These are phyloP conservation scores for Macroteleia sp. DNA, from an alignment of 2,888 invertebrate genomes.

Conservation along the genomic window DNA sequence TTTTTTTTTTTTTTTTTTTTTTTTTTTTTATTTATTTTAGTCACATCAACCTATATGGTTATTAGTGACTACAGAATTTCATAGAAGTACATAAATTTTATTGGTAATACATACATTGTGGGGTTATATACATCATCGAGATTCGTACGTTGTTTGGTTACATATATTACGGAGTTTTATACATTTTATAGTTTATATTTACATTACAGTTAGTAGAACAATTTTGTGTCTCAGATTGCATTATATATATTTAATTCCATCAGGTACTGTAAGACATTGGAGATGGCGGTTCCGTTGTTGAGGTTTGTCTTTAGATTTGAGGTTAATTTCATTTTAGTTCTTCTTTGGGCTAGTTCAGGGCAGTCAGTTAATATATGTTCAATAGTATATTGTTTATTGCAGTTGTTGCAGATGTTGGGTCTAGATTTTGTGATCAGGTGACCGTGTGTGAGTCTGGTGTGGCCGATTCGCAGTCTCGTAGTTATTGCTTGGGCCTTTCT, in stretches of 20 bases:
- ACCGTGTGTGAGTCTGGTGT: conserved; percentile 1
- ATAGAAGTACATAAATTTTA: no score
- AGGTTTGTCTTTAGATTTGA: not conserved
- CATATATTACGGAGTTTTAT: no score
- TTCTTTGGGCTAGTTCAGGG: not conserved
- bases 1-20: no score
- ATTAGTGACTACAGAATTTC: conserved; percentile 18
- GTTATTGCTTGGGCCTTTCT: conserved; percentile 2
- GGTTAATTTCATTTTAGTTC: not conserved
- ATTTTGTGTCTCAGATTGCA: not conserved
- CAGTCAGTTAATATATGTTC: conserved; percentile 3
- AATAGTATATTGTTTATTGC: not conserved
- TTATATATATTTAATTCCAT: not conserved
- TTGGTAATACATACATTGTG: no score
- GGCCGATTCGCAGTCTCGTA: conserved; percentile 12
- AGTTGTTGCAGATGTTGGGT: not conserved
- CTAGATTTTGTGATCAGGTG: conserved; percentile 5
- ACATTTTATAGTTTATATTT: no score
- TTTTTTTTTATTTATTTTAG: conserved; percentile 21
- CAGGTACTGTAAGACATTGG: not conserved
- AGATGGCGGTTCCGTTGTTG: not conserved
- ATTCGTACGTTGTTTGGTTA: no score
- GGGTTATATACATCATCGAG: no score
- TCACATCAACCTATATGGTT: conserved; percentile 19
- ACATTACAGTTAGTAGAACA: no score